phyloP scores from a whole-genome alignment of 2,113 vertebrate species.

The Australoheros scitulus region DNA sequence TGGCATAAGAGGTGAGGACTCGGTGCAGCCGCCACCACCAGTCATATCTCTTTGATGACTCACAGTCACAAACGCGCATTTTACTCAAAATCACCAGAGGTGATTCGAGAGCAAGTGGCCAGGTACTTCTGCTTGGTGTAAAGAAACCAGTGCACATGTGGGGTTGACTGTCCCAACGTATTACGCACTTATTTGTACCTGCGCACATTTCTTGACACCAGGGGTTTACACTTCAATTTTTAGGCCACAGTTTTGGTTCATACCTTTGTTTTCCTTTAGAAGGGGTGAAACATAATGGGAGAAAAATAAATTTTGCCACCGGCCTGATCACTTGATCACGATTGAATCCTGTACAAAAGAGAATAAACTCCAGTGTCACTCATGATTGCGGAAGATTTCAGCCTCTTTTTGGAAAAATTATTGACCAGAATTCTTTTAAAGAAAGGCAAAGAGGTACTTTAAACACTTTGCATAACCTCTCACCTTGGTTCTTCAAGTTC shows the following conservation, averaged over 20 bases:
- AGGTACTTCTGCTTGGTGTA: conserved; percentile 30
- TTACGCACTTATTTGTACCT: background rate
- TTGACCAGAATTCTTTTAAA: background rate
- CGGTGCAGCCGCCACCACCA: background rate
- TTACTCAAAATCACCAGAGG: conserved; percentile 39
- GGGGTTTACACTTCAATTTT: background rate
- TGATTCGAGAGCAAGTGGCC: background rate
- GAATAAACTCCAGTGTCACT: too few relatives aligned
- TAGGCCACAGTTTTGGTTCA: background rate
- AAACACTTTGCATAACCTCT: background rate
- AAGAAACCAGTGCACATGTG: conserved; percentile 18
- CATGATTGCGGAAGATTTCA: background rate
- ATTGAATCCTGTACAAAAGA: fast-evolving
- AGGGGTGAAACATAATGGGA: fast-evolving
- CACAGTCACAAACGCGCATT: conserved; percentile 25
- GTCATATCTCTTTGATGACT: conserved; percentile 48
- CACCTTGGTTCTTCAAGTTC: background rate
- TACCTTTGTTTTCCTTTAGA: background rate
- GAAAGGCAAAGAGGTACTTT: background rate
- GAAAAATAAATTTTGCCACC: fast-evolving
- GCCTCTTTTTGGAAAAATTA: background rate
- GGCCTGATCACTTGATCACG: background rate
- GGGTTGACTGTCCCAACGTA: background rate
- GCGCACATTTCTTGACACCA: background rate
- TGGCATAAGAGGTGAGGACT: conserved; percentile 26